Conservation (phyloP, 2,797 vertebrate genomes). For the Amblyraja radiata region DNA sequence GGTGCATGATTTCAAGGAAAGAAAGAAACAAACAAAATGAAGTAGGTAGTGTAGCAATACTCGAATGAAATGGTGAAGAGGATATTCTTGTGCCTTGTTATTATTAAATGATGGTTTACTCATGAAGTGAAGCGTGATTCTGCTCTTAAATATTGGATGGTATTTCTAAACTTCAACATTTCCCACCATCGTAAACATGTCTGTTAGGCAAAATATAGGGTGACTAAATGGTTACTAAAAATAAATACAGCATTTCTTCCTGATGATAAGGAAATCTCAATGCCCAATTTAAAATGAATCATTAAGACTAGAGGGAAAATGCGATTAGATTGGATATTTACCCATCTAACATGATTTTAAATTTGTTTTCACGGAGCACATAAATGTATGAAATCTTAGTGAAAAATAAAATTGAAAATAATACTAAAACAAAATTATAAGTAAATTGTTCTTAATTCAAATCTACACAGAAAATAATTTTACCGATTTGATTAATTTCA, state of each 20-base stretch:
- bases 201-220: background rate
- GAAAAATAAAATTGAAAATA: background rate
- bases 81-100: background rate
- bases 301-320: background rate
- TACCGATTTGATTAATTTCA: conserved; percentile 2
- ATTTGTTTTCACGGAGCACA: conserved; percentile 2
- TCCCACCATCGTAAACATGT: background rate
- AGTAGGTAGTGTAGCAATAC: background rate
- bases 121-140: background rate
- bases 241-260: background rate
- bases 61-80: background rate
- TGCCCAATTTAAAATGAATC: background rate
- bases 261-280: background rate
- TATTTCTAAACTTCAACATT: background rate
- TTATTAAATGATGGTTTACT: background rate
- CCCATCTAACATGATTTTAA: background rate
- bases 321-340: background rate
- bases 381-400: background rate
- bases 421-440: background rate
- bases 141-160: background rate
- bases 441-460: background rate
- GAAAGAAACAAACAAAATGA: background rate
- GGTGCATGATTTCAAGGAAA: background rate
- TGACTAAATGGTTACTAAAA: background rate
- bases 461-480: background rate